Conservation (phyloP, 2,113 vertebrate species). For the Dermatemys mawii region DNA sequence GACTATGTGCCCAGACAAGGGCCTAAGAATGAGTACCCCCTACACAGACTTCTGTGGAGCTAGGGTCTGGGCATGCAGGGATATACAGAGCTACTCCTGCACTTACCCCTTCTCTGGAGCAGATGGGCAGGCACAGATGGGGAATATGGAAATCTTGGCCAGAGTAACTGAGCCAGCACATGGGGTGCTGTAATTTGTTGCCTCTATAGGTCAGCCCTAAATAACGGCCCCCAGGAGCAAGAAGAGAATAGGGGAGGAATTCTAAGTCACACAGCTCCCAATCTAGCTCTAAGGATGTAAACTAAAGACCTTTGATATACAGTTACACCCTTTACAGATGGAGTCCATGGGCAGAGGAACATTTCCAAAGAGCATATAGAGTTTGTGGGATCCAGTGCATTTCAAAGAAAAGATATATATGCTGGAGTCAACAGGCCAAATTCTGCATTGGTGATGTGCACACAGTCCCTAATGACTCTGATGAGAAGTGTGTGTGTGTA, state of each 20-base stretch:
- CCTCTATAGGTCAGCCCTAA: not conserved
- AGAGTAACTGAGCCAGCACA: not conserved
- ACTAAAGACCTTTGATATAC: not conserved
- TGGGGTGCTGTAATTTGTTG: not conserved
- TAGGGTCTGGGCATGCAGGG: not conserved
- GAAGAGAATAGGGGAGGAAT: not conserved
- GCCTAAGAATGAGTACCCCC: not conserved
- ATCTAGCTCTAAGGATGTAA: not conserved
- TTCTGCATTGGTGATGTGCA: not conserved
- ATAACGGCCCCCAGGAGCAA: not conserved
- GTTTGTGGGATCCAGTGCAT: not conserved
- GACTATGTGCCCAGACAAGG: not conserved
- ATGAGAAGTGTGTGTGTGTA: not conserved
- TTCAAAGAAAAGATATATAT: not conserved
- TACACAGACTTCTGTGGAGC: not conserved
- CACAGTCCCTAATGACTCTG: not conserved
- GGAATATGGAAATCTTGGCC: not conserved
- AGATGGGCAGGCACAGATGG: not conserved
- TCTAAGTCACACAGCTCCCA: not conserved
- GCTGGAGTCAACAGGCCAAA: not conserved
- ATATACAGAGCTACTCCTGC: not conserved
- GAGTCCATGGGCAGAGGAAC: fast-evolving
- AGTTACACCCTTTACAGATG: not conserved
- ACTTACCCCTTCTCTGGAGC: not conserved
- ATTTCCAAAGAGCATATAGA: not conserved